A percentile compares a stretch with the other conserved stretches of the same genome.
Evolutionary conservation across 1,140 invertebrate species (phyloP).

Genomic region (Drosophila littoralis): DNA sequence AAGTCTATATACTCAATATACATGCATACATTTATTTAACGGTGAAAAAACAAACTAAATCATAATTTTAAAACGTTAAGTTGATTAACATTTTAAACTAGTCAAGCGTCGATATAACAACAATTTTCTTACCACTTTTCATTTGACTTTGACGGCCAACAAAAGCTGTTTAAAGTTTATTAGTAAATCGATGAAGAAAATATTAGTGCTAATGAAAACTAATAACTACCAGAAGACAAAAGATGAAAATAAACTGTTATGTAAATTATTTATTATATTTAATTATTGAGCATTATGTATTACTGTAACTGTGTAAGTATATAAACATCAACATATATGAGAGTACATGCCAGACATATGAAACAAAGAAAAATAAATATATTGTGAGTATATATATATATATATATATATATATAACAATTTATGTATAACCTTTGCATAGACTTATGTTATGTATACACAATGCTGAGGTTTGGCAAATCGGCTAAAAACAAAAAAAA

Average conservation of each 20-base stretch:
- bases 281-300: constrained; percentile 65
- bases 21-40: constrained; percentile 36
- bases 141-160: constrained; percentile 26
- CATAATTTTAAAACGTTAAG: constrained; percentile 68
- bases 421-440: constrained; percentile 72
- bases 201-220: constrained; percentile 48
- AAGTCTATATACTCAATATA: constrained; percentile 72
- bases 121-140: constrained; percentile 33
- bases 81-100: constrained; percentile 56
- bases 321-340: constrained; percentile 49
- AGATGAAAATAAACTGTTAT: constrained; percentile 69
- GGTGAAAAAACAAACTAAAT: constrained; percentile 30
- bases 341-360: constrained; percentile 61
- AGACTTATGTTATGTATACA: constrained; percentile 76
- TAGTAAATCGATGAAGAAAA: constrained; percentile 54
- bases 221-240: constrained; percentile 35
- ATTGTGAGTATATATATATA: constrained; percentile 45
- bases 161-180: constrained; percentile 60
- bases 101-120: constrained; percentile 20
- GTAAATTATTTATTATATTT: constrained; percentile 81
- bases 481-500: constrained; percentile 36
- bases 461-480: constrained; percentile 49
- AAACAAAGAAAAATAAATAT: constrained; percentile 52
- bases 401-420: constrained; percentile 18
- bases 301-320: constrained; percentile 74